Evolutionary conservation across 2,888 invertebrate species (phyloP).

Genomic region (Hylaea fasciaria): DNA sequence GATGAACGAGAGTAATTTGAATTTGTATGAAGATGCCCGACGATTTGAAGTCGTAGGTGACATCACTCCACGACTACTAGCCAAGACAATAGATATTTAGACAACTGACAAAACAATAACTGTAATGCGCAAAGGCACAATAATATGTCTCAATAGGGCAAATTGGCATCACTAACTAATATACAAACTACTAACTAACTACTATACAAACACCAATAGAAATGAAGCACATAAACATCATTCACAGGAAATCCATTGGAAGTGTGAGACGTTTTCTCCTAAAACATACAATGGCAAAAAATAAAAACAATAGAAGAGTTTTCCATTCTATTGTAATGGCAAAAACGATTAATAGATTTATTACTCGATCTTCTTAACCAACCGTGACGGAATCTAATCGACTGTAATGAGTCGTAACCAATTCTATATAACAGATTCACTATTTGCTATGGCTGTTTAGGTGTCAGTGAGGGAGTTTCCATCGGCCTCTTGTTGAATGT

Average conservation of each 20-base stretch:
- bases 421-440: constrained; percentile 45
- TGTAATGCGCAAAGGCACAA: too few relatives aligned
- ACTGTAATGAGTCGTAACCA: constrained; percentile 44
- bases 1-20: too few relatives aligned
- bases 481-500: constrained; percentile 1
- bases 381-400: constrained; percentile 45
- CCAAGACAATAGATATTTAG: too few relatives aligned
- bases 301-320: too few relatives aligned
- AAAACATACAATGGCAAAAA: constrained; percentile 7
- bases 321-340: too few relatives aligned
- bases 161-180: too few relatives aligned
- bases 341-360: constrained; percentile 30
- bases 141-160: too few relatives aligned
- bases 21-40: too few relatives aligned
- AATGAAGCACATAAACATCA: not conserved
- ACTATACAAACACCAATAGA: not conserved
- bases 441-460: constrained; percentile 15
- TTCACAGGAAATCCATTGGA: not conserved
- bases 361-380: constrained; percentile 31
- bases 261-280: constrained; percentile 1
- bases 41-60: too few relatives aligned
- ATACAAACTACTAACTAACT: not conserved
- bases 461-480: not conserved
- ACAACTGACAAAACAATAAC: too few relatives aligned
- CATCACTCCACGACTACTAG: too few relatives aligned